phyloP scores from a whole-genome alignment of 2,797 vertebrate genomes.

The Arctocebus calabarensis region DNA sequence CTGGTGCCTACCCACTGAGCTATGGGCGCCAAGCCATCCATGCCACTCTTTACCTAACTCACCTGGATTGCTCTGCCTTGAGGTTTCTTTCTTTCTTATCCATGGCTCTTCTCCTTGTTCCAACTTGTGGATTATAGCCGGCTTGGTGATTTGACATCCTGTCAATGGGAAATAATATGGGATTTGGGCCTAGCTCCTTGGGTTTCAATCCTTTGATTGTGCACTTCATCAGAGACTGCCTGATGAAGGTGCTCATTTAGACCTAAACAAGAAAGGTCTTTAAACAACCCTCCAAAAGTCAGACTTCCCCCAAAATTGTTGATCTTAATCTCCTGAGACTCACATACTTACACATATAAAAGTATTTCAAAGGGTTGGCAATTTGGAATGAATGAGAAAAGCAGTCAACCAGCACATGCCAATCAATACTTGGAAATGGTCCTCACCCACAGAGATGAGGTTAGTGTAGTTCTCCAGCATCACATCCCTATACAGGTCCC shows the following conservation, averaged over 20 bases:
- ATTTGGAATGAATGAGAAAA: neutral
- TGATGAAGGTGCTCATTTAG: neutral
- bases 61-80: neutral
- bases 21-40: neutral
- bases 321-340: neutral
- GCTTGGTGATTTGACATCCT: neutral
- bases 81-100: neutral
- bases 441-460: slow-evolving; percentile 18
- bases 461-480: neutral
- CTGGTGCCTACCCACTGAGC: no score
- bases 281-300: neutral
- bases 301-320: neutral
- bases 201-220: neutral
- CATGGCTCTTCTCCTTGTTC: slow-evolving; percentile 38
- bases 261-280: neutral
- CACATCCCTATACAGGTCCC: neutral
- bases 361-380: neutral
- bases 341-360: neutral
- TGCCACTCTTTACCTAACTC: neutral
- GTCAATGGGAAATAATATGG: neutral
- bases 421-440: neutral
- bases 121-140: slow-evolving; percentile 15
- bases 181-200: neutral
- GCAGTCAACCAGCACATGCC: neutral
- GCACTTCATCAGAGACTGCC: neutral